Base-by-base conservation (phyloP, 1,140 invertebrate genomes). In the Tenebrio molitor region DNA sequence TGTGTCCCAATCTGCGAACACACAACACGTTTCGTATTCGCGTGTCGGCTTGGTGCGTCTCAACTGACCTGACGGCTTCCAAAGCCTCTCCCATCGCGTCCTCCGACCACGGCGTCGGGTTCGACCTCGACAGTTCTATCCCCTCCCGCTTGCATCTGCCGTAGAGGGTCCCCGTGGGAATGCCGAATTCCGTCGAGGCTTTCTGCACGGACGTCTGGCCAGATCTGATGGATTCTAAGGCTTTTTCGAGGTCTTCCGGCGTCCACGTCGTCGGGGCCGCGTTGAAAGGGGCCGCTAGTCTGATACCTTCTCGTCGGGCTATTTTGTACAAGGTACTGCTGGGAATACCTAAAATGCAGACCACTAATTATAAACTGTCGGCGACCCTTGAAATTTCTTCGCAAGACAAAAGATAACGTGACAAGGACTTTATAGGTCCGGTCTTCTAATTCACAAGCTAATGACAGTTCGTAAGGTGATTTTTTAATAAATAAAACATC, bases 251-350 rank as follows among this genome's bases (percentile, higher is more conserved):
- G 83, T 95, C 93, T 68, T 92, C 92, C 16, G 92, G 91, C 23
- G 90, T 91, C 93, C 93, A 95, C 1, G 92, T 90, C n/a, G 93
- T 95, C 10, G 93, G 93, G 73, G 93, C 93, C n/a, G 93, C 93
- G 85, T 95, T 95, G 84, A 95, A 95, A 0, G 93, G 93, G 21
- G 93, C 92, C 15, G 94, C 92, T 76, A 95, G 84, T 74, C 93
- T 88, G 78, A 96, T 96, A 53, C 93, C 93, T 84, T 96, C 94
- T 79, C 93, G 88, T 73, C 93, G 88, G 7, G 94, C 94, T 77
- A 95, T 95, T 88, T 95, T 95, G 85, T 95, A 95, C 78, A 95
- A 84, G 2, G 94, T 95, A 81, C 93, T 95, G 76, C 93, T 95
- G 14, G 94, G 94, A 81, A 95, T 95, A 12, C 90, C 88, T 89